phyloP scores from a whole-genome alignment of 2,888 invertebrate genomes.

The Sarcophaga carnaria region DNA sequence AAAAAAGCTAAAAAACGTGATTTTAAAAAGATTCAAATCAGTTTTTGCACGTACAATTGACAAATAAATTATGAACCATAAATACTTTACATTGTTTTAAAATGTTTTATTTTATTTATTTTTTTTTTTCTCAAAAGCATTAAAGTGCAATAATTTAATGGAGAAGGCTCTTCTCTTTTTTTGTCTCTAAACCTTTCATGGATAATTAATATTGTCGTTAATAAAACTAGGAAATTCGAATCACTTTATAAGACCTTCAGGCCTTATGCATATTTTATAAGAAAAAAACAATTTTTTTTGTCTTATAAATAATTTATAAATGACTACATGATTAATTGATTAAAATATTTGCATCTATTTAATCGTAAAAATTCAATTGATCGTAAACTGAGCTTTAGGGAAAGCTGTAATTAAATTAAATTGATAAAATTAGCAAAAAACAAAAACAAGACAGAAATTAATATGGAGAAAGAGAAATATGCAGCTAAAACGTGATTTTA shows the following conservation, averaged over 20 bases:
- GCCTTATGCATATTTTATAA: background rate
- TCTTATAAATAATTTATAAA: slow-evolving; percentile 19
- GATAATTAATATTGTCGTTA: slow-evolving; percentile 12
- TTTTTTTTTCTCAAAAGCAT: background rate
- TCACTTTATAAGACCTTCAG: background rate
- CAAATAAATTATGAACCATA: slow-evolving; percentile 55
- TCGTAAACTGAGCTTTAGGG: background rate
- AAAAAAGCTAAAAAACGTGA: slow-evolving; percentile 50
- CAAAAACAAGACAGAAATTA: no score
- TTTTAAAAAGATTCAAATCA: slow-evolving; percentile 40
- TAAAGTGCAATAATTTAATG: no score
- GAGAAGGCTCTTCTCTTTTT: background rate
- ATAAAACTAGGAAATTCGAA: slow-evolving; percentile 38
- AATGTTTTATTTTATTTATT: no score
- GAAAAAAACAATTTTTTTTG: background rate
- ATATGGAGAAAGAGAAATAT: background rate
- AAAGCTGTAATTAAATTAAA: slow-evolving; percentile 55
- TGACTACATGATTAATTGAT: slow-evolving; percentile 40
- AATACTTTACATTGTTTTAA: slow-evolving; percentile 7
- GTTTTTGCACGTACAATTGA: slow-evolving; percentile 23
- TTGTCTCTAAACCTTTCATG: background rate
- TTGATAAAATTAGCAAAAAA: background rate
- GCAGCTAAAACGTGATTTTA: slow-evolving; percentile 56
- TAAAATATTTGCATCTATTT: slow-evolving; percentile 32
- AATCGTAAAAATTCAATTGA: slow-evolving; percentile 10